Base-by-base conservation (phyloP, 2,888 invertebrate species). In the Leucoma salicis region DNA sequence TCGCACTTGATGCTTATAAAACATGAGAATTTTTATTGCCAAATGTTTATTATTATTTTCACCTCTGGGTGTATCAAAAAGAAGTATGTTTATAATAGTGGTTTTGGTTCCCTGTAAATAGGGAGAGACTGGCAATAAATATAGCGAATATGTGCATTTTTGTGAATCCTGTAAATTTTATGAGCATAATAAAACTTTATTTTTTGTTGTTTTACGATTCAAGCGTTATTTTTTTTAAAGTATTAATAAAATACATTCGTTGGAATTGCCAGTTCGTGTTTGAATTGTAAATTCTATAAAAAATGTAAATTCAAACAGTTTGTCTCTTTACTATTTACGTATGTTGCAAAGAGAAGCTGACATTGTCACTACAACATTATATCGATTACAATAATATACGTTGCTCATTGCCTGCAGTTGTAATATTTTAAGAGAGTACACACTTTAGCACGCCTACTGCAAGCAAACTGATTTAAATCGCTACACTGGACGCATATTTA, bases 81-180 rank as follows among this genome's bases (percentile, higher is more conserved):
- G 39, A 45, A 41, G 29, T 40, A 35, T 37, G 33, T 29, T 31
- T 16, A 33, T 47, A 39, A 51, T 54, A 39, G 47, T 33, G 21
- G 44, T 45, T 57, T 54, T 48, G 46, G 46, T 32, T 36, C 42
- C 31, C 34, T 37, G 28, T 42, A 58, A 45, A 39, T 42, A 42
- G 31, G 32, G 10, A 31, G 24, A 42, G 37, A 18, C 32, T 33
- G 39, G 38, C 45, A 43, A 35, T 57, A 56, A 57, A 58, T 49
- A 46, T 44, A 40, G 37, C 32, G 38, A 50, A 41, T 35, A 40
- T 45, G 47, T 8, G 1, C 8, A 21, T 56, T 56, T 49, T 54
- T 42, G 42, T 35, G 31, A 25, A 37, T n/a, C 11, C 13, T 35
- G 39, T 31, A 29, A 36, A 8, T 14, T 35, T 44, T 36, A 39